These are phyloP conservation scores for Apis dorsata DNA, from an alignment of 1,140 invertebrate species.

Conservation along the genomic window DNA sequence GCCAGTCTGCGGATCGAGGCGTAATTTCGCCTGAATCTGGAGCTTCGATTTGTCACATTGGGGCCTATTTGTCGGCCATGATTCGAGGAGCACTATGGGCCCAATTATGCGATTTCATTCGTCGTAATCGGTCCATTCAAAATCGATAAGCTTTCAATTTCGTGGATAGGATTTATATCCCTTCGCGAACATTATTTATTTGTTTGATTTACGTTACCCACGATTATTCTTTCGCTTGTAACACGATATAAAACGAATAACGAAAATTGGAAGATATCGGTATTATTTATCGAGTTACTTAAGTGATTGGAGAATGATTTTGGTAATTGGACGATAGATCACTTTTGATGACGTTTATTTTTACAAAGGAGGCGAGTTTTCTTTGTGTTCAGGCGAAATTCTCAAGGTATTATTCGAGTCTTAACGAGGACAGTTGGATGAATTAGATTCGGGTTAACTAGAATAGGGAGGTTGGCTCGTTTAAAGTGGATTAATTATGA, in stretches of 20 bases:
- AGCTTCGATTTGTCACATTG: slow-evolving; percentile 65
- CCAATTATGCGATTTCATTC: slow-evolving; percentile 29
- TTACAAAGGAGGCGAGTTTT: too few species aligned
- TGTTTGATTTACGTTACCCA: neutral
- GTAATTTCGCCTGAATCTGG: slow-evolving; percentile 62
- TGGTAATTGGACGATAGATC: too few species aligned
- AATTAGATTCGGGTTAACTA: neutral
- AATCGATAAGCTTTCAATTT: slow-evolving; percentile 67
- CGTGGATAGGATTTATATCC: slow-evolving; percentile 45
- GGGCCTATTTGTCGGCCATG: slow-evolving; percentile 59
- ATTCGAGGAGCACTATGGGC: slow-evolving; percentile 30
- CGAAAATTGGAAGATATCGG: too few species aligned
- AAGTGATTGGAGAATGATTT: too few species aligned
- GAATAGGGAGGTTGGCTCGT: neutral
- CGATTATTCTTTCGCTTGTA: neutral
- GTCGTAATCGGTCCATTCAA: slow-evolving; percentile 43
- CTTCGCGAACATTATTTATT: too few species aligned
- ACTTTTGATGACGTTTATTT: too few species aligned
- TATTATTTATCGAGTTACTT: too few species aligned
- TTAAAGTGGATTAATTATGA: slow-evolving; percentile 13
- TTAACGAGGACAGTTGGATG: slow-evolving; percentile 12
- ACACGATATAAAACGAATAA: too few species aligned
- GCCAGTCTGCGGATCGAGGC: slow-evolving; percentile 12
- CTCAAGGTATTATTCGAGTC: neutral
- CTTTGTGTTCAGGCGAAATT: too few species aligned